phyloP scores from a whole-genome alignment of 2,113 vertebrate species.

The Pelecanus crispus region DNA sequence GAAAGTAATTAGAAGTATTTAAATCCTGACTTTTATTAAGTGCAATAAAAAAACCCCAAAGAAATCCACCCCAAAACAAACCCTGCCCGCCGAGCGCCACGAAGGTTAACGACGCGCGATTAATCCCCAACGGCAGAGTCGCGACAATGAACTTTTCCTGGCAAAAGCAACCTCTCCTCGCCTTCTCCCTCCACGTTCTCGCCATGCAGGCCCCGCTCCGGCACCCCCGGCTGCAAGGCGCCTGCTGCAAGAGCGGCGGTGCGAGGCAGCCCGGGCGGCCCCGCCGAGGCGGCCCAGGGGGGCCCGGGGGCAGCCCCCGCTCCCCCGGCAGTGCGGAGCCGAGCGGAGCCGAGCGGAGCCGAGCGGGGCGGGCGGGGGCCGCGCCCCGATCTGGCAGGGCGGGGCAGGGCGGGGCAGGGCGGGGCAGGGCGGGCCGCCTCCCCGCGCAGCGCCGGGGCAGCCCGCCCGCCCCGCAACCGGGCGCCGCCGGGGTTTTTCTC shows the following conservation, averaged over 20 bases:
- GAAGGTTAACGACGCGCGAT: background rate
- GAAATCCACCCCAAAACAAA: background rate
- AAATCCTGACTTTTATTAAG: background rate
- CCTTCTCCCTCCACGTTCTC: accelerated
- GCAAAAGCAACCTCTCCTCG: accelerated
- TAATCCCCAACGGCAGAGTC: background rate
- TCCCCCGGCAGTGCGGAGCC: too few species aligned
- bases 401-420: too few species aligned
- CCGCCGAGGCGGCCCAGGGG: too few species aligned
- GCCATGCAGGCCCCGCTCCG: too few species aligned
- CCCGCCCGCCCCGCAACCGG: background rate
- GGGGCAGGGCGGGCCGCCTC: too few species aligned
- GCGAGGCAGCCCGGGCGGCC: too few species aligned
- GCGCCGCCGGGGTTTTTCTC: too few species aligned
- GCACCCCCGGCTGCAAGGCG: background rate
- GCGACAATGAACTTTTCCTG: accelerated
- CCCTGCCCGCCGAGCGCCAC: background rate
- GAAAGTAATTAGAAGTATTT: background rate
- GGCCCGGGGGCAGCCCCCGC: too few species aligned
- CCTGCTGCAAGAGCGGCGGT: too few species aligned
- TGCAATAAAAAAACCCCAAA: background rate
- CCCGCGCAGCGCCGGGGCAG: background rate
- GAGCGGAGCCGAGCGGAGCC: too few species aligned
- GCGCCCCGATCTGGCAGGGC: too few species aligned
- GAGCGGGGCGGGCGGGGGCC: too few species aligned